Evolutionary conservation across 2,888 invertebrate genomes (phyloP).

Genomic region (Aplocera efformata): DNA sequence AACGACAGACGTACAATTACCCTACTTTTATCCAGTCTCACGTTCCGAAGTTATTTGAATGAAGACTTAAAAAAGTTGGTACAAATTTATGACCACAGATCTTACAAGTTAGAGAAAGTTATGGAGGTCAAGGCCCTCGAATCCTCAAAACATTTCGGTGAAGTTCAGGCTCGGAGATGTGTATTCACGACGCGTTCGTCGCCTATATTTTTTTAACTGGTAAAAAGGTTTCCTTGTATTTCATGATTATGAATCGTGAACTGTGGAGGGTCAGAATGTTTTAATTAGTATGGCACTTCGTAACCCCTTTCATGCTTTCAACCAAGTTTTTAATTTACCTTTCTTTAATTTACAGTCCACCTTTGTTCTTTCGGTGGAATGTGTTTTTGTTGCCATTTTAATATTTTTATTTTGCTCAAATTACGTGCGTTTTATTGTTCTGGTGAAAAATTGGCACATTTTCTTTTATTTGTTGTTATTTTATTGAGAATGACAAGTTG

Average conservation of each 20-base stretch:
- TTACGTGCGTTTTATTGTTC: slow-evolving; percentile 13
- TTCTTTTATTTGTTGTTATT: not conserved
- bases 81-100: slow-evolving; percentile 53
- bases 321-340: slow-evolving; percentile 32
- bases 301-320: slow-evolving; percentile 31
- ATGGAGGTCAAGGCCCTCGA: slow-evolving; percentile 55
- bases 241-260: slow-evolving; percentile 29
- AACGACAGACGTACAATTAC: slow-evolving; percentile 3
- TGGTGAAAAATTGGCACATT: slow-evolving; percentile 2
- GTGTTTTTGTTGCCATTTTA: slow-evolving; percentile 27
- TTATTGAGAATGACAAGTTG: not conserved
- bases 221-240: slow-evolving; percentile 30
- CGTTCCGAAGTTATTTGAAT: slow-evolving; percentile 28
- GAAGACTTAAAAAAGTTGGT: slow-evolving; percentile 41
- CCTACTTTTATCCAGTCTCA: slow-evolving; percentile 16
- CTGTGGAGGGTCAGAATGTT: slow-evolving; percentile 28
- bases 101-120: slow-evolving; percentile 53
- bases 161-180: slow-evolving; percentile 31
- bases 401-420: slow-evolving; percentile 17
- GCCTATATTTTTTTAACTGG: slow-evolving; percentile 25
- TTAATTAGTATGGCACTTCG: slow-evolving; percentile 32
- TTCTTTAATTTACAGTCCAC: slow-evolving; percentile 29
- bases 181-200: slow-evolving; percentile 25
- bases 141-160: slow-evolving; percentile 46
- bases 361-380: slow-evolving; percentile 27